Evolutionary conservation across 2,888 invertebrate species (phyloP), one percentile per base, ranked within the genome.

Genomic region (Morpho deidamia): DNA sequence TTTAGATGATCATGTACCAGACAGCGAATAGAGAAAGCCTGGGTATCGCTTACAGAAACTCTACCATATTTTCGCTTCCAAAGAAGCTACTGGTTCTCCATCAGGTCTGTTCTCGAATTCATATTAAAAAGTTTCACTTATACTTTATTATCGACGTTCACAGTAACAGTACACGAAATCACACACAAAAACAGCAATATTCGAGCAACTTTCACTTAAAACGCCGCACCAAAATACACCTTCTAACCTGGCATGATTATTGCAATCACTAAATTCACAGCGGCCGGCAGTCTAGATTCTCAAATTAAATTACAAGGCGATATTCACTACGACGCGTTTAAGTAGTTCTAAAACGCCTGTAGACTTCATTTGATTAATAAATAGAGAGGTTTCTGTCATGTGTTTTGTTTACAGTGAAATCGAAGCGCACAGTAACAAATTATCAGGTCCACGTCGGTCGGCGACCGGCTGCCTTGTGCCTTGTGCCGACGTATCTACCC

Each of bases 171-270:
- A 67, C 71, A 78, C 71, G 45, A 57, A 61, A 59, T 77, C 76
- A 75, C 70, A 75, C 69, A 73, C 68, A 68, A 72, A 70, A 64
- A 65, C 60, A 62, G 62, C 62, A 62, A 67, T 61, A 61, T 69
- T 71, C 68, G 64, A 71, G 67, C 74, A 74, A 81, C 86, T 87
- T 86, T 87, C 87, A 86, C 86, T 81, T 71, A 42, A 76, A 74
- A 67, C 66, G 68, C 66, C 62, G 67, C 66, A 75, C 74, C 68
- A 66, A 73, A 71, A 73, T 70, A 71, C 73, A 72, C 70, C 68
- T 70, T 68, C 66, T 69, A 74, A 76, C 72, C 71, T 72, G 71
- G 67, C 72, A 69, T 57, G 47, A 56, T 71, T 71, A 64, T 63
- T 71, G 64, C 76, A 72, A 67, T 74, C 64, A 71, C 69, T 63